These are phyloP conservation scores for Ferdinandea cuprea DNA, from an alignment of 2,888 invertebrate species.

Conservation along the genomic window DNA sequence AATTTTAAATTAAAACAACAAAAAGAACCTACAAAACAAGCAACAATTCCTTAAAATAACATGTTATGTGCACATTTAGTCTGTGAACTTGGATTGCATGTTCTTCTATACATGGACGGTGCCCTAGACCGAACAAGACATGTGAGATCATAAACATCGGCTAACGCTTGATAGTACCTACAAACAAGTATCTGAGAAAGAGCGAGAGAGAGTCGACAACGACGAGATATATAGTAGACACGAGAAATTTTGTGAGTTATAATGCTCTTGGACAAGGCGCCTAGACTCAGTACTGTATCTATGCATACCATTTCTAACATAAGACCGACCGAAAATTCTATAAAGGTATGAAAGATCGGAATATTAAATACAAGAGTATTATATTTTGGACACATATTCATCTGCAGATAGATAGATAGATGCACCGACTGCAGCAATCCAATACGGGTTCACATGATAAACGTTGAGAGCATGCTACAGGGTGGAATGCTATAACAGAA, in stretches of 20 bases:
- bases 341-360: slow-evolving; percentile 73
- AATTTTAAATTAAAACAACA: slow-evolving; percentile 6
- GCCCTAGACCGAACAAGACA: slow-evolving; percentile 41
- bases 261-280: slow-evolving; percentile 34
- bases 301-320: slow-evolving; percentile 4
- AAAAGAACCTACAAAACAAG: not conserved
- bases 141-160: slow-evolving; percentile 59
- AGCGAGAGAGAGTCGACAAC: slow-evolving; percentile 15
- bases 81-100: slow-evolving; percentile 41
- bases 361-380: slow-evolving; percentile 75
- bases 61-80: slow-evolving; percentile 40
- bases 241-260: slow-evolving; percentile 59
- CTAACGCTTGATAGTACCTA: slow-evolving; percentile 23
- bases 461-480: slow-evolving; percentile 50
- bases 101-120: not conserved
- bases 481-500: slow-evolving; percentile 36
- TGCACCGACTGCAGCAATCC: slow-evolving; percentile 34
- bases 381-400: slow-evolving; percentile 67
- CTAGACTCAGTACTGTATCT: slow-evolving; percentile 3
- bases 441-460: slow-evolving; percentile 46
- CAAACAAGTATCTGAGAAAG: slow-evolving; percentile 27
- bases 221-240: slow-evolving; percentile 24
- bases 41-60: slow-evolving; percentile 27
- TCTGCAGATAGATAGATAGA: slow-evolving; percentile 48
- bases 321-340: slow-evolving; percentile 56